Base-by-base conservation (phyloP, 2,888 invertebrate genomes). In the Drosophila pseudotalamancana region DNA sequence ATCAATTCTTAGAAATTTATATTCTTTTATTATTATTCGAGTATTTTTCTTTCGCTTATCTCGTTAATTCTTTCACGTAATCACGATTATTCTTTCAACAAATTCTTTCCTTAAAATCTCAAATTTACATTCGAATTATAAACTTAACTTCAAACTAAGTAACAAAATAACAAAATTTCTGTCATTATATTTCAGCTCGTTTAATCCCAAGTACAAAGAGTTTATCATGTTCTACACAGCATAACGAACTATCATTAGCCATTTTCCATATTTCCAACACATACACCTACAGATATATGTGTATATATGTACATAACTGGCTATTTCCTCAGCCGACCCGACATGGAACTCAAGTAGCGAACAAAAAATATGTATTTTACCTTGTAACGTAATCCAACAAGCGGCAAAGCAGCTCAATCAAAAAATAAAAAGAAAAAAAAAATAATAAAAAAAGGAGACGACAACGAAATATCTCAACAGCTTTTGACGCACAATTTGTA, bases 401-500 rank as follows among this genome's bases (percentile, higher is more conserved):
- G 27, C 34, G 48, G 51, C 43, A 40, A 39, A 37, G 37, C 61
- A 39, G 32, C 54, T 29, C 65, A 69, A 72, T 63, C 59, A 74
- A 74, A 63, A 60, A 35, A 6, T 11, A n/a, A 6, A 14, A 6
- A 1, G 4, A 2, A 34, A 53, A 1, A 14, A 31, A 9, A 14
- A 14, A 21, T 8, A 16, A 19, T 4, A 32, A 12, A 8, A 12
- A 68, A 61, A 14, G 16, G 25, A 27, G 11, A 40, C 40, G 6
- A 2, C 21, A 14, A 27, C 25, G 27, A 29, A 29, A 43, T 43
- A 43, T 66, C 62, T 83, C 69, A 77, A 66, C 81, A 59, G 50
- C 62, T 72, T 11, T 68, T 77, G 76, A 82, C 71, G 59, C 60
- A 64, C 69, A 75, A 77, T 69, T 81, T 77, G 78, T 77, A 40